Evolutionary conservation across 2,113 vertebrate species (phyloP), one percentile per base, ranked within the genome.

Genomic region (Acanthochromis polyacanthus): DNA sequence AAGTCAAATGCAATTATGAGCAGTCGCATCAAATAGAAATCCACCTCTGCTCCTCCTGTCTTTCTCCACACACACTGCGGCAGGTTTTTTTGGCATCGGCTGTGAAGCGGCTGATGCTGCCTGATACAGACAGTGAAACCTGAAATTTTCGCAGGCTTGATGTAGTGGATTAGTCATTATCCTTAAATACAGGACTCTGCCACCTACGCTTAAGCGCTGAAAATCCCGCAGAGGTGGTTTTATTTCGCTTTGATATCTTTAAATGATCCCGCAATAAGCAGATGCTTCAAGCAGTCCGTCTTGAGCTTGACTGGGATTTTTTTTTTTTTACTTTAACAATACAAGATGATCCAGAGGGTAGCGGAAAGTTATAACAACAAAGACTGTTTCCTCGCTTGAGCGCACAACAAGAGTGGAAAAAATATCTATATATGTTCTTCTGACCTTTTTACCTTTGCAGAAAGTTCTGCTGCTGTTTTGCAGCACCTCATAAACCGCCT

Each of bases 81-180:
- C 32, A 53, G 45, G 10, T 38, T 56, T 55, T 57, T 40, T 25
- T 40, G 67, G 22, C 22, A 22, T 83, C 81, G 75, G 51, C 75
- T 78, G 53, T 78, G 59, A 88, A 90, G 85, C 23, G 66, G 77
- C 78, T 83, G 72, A 78, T 17, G 61, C 75, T 77, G 85, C 62
- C 75, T 76, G 73, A 82, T 62, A 57, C 64, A 93, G 88, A 89
- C 79, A 30, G 76, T 52, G 56, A 78, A 84, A 86, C 85, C 86
- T 87, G n/a, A 83, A 43, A 92, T 92, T 92, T 91, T 72, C 75
- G 53, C 71, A 61, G 71, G 65, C 77, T 89, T 80, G 68, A 85
- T 90, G 88, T 92, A 63, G 84, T 20, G 16, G 83, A 92, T 93
- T 90, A 85, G 84, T 92, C 76, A 91, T 93, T 92, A 93, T 94